phyloP scores from a whole-genome alignment of 2,113 vertebrate species.

The Egretta garzetta region DNA sequence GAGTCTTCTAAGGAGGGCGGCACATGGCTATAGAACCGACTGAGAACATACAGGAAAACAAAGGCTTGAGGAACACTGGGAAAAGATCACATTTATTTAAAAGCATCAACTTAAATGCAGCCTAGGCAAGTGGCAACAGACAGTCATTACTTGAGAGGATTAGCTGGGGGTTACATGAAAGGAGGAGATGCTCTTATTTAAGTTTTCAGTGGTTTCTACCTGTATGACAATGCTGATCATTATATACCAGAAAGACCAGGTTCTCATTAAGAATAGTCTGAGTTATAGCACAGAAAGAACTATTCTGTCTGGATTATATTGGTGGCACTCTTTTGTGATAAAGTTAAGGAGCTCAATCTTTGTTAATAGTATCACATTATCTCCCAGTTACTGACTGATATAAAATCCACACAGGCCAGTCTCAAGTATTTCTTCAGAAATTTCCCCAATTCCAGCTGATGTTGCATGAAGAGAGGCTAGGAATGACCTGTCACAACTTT shows the following conservation, averaged over 20 bases:
- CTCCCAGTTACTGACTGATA: not conserved
- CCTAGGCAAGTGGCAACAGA: not conserved
- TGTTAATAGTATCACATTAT: not conserved
- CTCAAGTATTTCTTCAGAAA: not conserved
- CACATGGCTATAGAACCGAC: not conserved
- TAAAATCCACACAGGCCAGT: not conserved
- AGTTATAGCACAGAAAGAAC: not conserved
- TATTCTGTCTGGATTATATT: not conserved
- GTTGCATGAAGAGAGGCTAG: not conserved
- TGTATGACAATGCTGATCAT: not conserved
- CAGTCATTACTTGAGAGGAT: not conserved
- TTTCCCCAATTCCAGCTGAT: not conserved
- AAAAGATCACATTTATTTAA: not conserved
- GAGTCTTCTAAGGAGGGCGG: not conserved
- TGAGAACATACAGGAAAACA: accelerated
- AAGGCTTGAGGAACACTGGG: not conserved
- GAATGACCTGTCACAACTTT: not conserved
- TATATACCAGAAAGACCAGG: not conserved
- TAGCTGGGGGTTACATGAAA: not conserved
- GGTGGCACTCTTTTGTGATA: not conserved
- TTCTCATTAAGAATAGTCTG: not conserved
- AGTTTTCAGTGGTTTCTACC: not conserved
- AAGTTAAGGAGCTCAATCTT: not conserved
- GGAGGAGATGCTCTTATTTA: not conserved
- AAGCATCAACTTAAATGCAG: not conserved